Percentiles rank a stretch among this genome's conserved stretches.
Evolutionary conservation across 2,888 invertebrate genomes (phyloP).

Genomic region (Orgyia antiqua): DNA sequence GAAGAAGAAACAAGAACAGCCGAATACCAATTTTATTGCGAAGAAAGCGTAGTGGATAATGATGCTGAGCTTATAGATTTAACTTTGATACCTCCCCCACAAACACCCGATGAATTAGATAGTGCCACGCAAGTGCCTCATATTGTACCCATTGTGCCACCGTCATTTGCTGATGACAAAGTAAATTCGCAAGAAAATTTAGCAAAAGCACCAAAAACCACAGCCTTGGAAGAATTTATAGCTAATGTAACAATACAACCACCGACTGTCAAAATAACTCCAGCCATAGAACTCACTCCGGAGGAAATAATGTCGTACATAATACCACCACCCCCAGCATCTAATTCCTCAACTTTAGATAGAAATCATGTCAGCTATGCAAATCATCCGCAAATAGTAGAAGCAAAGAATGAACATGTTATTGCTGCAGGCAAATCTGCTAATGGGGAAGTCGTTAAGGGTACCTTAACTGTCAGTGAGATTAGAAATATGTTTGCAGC

Average conservation of each 20-base stretch:
- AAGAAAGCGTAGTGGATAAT: conserved; percentile 58
- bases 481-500: conserved; percentile 73
- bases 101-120: conserved; percentile 89
- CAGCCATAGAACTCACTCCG: conserved; percentile 86
- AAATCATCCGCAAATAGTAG: conserved; percentile 56
- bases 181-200: conserved; percentile 45
- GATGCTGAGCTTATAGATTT: conserved; percentile 94
- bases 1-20: conserved; percentile 59
- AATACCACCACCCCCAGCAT: conserved; percentile 85
- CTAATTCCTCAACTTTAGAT: conserved; percentile 70
- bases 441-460: conserved; percentile 74
- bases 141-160: conserved; percentile 84
- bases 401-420: conserved; percentile 42
- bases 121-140: conserved; percentile 81
- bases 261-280: conserved; percentile 85
- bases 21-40: conserved; percentile 67
- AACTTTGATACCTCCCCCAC: conserved; percentile 91
- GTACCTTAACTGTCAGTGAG: conserved; percentile 76
- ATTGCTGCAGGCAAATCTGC: conserved; percentile 44
- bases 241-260: conserved; percentile 90
- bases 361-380: conserved; percentile 60
- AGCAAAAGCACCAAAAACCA: conserved; percentile 56
- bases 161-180: conserved; percentile 85
- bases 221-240: conserved; percentile 88
- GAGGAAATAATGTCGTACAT: conserved; percentile 92